Percentiles rank a stretch among this genome's conserved stretches.
These are phyloP conservation scores for Ciconia stormi DNA, from an alignment of 2,113 vertebrate genomes.

Conservation along the genomic window DNA sequence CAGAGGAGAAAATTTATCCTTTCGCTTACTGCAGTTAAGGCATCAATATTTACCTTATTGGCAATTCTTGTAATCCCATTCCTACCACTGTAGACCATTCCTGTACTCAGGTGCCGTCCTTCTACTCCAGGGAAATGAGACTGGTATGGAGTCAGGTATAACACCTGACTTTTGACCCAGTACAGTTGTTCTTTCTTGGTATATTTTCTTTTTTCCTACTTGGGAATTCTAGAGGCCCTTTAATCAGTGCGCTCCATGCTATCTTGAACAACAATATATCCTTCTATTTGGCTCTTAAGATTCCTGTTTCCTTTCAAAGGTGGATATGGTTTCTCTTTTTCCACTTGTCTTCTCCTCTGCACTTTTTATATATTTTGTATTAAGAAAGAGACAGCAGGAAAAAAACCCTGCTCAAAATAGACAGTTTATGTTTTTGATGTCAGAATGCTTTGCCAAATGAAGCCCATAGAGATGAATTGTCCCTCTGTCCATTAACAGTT, in stretches of 20 bases:
- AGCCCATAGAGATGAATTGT: background rate
- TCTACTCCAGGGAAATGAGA: background rate
- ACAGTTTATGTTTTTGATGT: background rate
- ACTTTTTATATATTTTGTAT: background rate
- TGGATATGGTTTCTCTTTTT: background rate
- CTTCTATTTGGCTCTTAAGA: background rate
- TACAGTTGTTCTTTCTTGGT: background rate
- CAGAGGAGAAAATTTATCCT: background rate
- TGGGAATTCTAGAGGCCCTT: background rate
- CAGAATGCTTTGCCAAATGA: background rate
- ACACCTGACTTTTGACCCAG: background rate
- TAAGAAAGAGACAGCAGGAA: background rate
- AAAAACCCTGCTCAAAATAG: background rate
- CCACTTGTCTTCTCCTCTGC: background rate
- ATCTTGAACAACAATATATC: background rate
- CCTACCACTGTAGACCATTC: background rate
- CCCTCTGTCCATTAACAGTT: background rate
- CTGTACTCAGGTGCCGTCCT: background rate
- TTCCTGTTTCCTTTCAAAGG: background rate
- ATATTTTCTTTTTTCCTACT: background rate
- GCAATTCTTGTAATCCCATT: background rate
- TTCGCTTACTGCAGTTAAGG: background rate
- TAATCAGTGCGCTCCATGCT: background rate
- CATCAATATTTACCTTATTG: background rate
- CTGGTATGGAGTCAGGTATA: background rate